Base-by-base conservation (phyloP, 1,140 invertebrate species). In the Zaprionus capensis region DNA sequence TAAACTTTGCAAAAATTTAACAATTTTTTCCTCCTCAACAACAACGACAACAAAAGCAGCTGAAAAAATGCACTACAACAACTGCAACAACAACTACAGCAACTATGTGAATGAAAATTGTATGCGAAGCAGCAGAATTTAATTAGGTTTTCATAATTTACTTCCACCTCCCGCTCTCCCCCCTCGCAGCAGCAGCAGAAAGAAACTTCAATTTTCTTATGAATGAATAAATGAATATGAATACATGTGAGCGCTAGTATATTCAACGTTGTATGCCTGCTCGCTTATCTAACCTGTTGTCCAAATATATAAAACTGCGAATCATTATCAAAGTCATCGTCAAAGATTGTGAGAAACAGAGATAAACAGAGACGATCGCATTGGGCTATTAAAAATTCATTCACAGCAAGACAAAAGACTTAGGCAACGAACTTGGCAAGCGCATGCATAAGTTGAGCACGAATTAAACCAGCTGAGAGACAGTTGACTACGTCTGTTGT, bases 351-450 rank as follows among this genome's bases (percentile, higher is more conserved):
- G 81, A 78, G 76, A 83, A 80, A 64, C 65, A 36, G 4, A 36
- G 36, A 65, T 17, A 17, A 17, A 17, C 12, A 38, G 36, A 24
- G 41, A 66, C 11, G 14, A 31, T 0, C 26, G 53, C 17, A 31
- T 63, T 63, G 34, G 26, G 15, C 5, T 17, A 85, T 84, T 85
- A 81, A 76, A 79, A 78, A 85, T 85, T 85, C 79, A 85, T 78
- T 78, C 64, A 76, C 56, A 44, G 36, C 62, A 66, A 73, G 81
- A 86, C 82, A 86, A 91, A 91, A 82, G 80, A 86, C 80, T 88
- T 90, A 81, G 77, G 84, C 78, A 88, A 84, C 84, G 70, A 88
- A 88, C 84, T 88, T 82, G 76, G 53, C 67, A 46, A 26, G 9
- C 64, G 65, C 41, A 57, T 17, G 51, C 56, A 55, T 51, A 71